These are phyloP conservation scores for Aphelocoma coerulescens DNA, from an alignment of 2,113 vertebrate species.

Conservation along the genomic window DNA sequence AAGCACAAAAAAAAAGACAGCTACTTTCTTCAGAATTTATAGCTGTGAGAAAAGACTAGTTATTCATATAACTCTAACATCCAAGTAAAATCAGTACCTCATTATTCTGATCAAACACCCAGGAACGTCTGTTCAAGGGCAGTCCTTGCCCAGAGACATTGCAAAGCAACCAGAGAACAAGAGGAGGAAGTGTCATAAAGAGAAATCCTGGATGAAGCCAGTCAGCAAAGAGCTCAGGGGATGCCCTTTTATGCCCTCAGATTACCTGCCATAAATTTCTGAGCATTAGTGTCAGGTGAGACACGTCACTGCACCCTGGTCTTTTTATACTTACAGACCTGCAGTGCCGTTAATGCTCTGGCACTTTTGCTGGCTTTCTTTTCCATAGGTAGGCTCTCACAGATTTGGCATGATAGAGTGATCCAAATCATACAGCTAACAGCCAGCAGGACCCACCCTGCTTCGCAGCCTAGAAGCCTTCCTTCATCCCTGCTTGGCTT, in stretches of 20 bases:
- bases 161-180: background rate
- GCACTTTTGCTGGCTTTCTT: background rate
- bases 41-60: background rate
- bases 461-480: background rate
- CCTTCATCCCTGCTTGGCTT: background rate
- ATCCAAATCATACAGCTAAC: background rate
- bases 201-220: background rate
- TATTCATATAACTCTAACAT: background rate
- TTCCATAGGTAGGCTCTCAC: background rate
- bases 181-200: fast-evolving
- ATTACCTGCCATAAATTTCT: background rate
- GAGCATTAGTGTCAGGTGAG: background rate
- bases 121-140: background rate
- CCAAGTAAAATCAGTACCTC: background rate
- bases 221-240: background rate
- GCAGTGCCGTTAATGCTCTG: background rate
- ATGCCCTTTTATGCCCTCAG: background rate
- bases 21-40: background rate
- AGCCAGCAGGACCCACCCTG: background rate
- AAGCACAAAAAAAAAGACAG: background rate
- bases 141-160: background rate
- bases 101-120: background rate
- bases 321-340: background rate
- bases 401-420: background rate
- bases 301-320: background rate